Evolutionary conservation across 2,888 invertebrate species (phyloP).

Genomic region (Prenolepis imparis): DNA sequence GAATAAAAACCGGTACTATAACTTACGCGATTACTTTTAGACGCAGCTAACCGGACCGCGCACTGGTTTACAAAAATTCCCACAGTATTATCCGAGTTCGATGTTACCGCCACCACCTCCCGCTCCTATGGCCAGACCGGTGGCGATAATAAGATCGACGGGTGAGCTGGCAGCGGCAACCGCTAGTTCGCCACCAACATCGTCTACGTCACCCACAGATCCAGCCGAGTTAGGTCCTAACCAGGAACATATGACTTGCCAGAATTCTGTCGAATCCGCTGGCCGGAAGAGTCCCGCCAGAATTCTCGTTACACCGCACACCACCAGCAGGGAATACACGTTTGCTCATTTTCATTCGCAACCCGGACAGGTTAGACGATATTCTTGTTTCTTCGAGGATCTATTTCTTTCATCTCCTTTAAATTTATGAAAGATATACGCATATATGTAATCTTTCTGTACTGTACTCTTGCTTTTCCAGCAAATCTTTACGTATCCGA

Average conservation of each 20-base stretch:
- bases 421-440: too few relatives aligned
- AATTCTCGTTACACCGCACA: slow-evolving; percentile 87
- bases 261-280: slow-evolving; percentile 81
- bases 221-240: slow-evolving; percentile 83
- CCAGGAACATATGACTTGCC: slow-evolving; percentile 83
- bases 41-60: slow-evolving; percentile 86
- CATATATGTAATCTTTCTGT: not conserved
- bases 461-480: slow-evolving; percentile 85
- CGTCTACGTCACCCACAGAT: slow-evolving; percentile 86
- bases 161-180: slow-evolving; percentile 89
- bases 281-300: slow-evolving; percentile 85
- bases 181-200: slow-evolving; percentile 89
- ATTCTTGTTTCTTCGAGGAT: not conserved
- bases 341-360: slow-evolving; percentile 98
- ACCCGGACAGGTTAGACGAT: slow-evolving; percentile 91
- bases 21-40: slow-evolving; percentile 84
- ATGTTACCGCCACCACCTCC: slow-evolving; percentile 98
- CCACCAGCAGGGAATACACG: slow-evolving; percentile 91
- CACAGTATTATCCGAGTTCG: slow-evolving; percentile 95
- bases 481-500: slow-evolving; percentile 96
- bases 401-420: not conserved
- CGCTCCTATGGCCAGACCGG: slow-evolving; percentile 98
- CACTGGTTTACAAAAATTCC: slow-evolving; percentile 87
- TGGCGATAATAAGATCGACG: slow-evolving; percentile 97
- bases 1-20: not conserved